A percentile compares a stretch with the other conserved stretches of the same genome.
Evolutionary conservation across 2,797 vertebrate species (phyloP).

Genomic region (Natrix natrix): DNA sequence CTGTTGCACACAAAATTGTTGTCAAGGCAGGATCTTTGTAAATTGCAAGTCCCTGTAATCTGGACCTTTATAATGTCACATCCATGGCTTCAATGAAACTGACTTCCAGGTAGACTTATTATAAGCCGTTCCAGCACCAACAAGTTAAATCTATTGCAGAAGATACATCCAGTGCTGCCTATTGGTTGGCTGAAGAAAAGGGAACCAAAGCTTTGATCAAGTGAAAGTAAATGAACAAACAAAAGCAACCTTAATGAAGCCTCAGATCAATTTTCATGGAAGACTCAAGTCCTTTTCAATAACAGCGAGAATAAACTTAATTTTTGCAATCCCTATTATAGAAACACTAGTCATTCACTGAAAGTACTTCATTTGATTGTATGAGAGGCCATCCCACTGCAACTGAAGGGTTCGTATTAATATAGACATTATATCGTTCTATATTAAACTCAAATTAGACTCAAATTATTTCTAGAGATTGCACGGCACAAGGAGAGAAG

Average conservation of each 20-base stretch:
- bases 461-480: not conserved
- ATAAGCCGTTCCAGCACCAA: slow-evolving; percentile 40
- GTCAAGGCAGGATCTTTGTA: not conserved
- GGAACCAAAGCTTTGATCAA: slow-evolving; percentile 69
- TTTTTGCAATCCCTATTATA: slow-evolving; percentile 63
- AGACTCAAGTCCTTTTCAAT: slow-evolving; percentile 80
- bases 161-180: slow-evolving; percentile 66
- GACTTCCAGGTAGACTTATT: slow-evolving; percentile 25
- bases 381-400: slow-evolving; percentile 46
- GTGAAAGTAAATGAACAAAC: slow-evolving; percentile 61
- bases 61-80: not conserved
- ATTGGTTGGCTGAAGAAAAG: slow-evolving; percentile 67
- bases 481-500: slow-evolving; percentile 12
- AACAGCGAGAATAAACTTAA: slow-evolving; percentile 61
- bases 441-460: not conserved
- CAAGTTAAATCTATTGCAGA: slow-evolving; percentile 56
- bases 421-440: not conserved
- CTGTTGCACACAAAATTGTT: not conserved
- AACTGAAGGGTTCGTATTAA: not conserved
- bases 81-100: not conserved
- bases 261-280: slow-evolving; percentile 83
- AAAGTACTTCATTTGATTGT: slow-evolving; percentile 69
- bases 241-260: slow-evolving; percentile 66
- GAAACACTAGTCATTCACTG: slow-evolving; percentile 70
- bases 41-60: not conserved